Evolutionary conservation across 2,797 vertebrate genomes (phyloP).

Genomic region (Girardinus metallicus): DNA sequence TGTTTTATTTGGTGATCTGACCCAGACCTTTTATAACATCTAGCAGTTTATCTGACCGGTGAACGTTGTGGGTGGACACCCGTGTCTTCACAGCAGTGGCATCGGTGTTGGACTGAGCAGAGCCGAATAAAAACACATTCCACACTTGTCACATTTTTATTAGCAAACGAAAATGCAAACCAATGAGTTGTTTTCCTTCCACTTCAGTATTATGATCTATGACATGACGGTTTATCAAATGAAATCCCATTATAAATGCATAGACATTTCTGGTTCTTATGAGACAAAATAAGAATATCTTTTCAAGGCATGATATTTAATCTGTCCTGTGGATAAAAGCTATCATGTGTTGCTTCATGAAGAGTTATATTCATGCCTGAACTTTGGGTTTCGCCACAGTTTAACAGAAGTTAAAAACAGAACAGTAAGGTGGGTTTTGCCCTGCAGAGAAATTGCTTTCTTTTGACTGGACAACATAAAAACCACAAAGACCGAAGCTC

Average conservation of each 20-base stretch:
- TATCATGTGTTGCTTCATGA: background rate
- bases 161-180: background rate
- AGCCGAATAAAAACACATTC: background rate
- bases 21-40: background rate
- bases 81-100: background rate
- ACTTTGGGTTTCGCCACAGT: background rate
- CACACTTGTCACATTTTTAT: background rate
- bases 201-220: background rate
- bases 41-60: background rate
- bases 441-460: background rate
- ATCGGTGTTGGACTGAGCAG: background rate
- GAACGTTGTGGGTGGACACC: background rate
- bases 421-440: background rate
- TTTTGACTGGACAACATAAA: background rate
- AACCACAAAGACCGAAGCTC: background rate
- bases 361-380: background rate
- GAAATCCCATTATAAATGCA: background rate
- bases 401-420: background rate
- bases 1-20: background rate
- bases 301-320: background rate
- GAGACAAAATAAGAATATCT: background rate
- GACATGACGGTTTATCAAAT: background rate
- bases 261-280: background rate
- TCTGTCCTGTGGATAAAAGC: background rate
- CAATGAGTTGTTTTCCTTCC: background rate